phyloP scores from a whole-genome alignment of 1,140 invertebrate genomes.

The Tetragnatha versicolor region DNA sequence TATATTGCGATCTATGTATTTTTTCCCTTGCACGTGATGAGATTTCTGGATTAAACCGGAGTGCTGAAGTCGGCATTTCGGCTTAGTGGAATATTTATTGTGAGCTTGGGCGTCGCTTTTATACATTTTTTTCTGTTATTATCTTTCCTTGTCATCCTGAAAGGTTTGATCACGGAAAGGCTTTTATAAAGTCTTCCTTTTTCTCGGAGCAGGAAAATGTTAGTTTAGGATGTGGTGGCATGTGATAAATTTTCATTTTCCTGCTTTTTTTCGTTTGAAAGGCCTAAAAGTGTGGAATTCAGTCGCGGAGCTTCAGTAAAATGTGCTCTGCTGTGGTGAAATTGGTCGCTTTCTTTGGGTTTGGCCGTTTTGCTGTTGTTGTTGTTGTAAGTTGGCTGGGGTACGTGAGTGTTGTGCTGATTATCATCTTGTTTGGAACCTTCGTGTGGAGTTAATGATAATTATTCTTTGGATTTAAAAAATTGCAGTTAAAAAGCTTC shows the following conservation, averaged over 20 bases:
- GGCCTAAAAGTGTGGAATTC: neutral
- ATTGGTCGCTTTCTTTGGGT: no score
- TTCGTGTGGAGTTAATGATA: no score
- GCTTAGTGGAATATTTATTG: conserved; percentile 49
- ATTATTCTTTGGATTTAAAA: no score
- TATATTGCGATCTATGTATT: conserved; percentile 39
- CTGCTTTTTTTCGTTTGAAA: neutral
- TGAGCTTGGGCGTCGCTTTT: conserved; percentile 9
- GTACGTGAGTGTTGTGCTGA: no score
- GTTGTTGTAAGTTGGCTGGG: no score
- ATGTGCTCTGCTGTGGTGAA: no score
- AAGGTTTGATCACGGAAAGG: conserved; percentile 34
- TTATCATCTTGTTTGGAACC: no score
- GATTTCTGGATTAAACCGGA: conserved; percentile 31
- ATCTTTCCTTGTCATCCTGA: neutral
- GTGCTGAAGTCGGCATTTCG: conserved; percentile 40
- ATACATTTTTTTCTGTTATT: neutral
- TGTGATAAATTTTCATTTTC: neutral
- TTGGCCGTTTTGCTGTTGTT: no score
- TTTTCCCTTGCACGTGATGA: conserved; percentile 45
- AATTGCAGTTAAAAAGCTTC: no score
- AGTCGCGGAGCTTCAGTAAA: no score
- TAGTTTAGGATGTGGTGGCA: conserved; percentile 1
- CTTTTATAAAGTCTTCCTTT: conserved; percentile 20
- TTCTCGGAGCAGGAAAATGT: neutral